phyloP scores from a whole-genome alignment of 2,113 vertebrate species.

The Ceyx margarethae region DNA sequence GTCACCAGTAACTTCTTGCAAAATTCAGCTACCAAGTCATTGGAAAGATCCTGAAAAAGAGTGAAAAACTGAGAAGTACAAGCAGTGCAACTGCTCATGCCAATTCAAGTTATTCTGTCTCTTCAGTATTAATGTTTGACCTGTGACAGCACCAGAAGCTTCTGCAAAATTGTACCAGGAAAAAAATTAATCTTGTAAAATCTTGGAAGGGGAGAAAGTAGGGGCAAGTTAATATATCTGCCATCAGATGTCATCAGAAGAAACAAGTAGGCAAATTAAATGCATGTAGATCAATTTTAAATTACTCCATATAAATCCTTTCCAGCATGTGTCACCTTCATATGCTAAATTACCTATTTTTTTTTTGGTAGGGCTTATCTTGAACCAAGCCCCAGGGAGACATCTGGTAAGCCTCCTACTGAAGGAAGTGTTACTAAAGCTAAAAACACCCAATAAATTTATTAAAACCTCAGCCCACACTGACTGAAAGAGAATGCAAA shows the following conservation, averaged over 20 bases:
- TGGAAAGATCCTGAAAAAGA: background rate
- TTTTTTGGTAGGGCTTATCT: constrained; percentile 7
- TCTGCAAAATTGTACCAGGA: background rate
- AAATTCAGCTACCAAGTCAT: background rate
- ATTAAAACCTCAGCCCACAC: constrained; percentile 40
- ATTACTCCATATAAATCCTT: background rate
- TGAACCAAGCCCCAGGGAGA: constrained; percentile 26
- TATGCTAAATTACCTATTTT: constrained; percentile 32
- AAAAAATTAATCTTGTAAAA: background rate
- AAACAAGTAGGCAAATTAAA: background rate
- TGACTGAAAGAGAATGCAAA: constrained; percentile 55
- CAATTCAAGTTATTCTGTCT: background rate
- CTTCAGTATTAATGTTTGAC: background rate
- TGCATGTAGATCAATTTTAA: background rate
- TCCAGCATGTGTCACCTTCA: background rate
- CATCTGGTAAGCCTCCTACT: background rate
- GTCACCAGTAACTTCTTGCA: background rate
- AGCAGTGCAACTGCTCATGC: background rate
- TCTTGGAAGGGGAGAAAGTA: background rate
- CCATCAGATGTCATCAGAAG: background rate
- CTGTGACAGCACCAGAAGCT: background rate
- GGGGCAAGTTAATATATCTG: background rate
- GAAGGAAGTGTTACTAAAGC: background rate
- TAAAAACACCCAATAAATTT: constrained; percentile 32
- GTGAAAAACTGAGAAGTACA: background rate